Evolutionary conservation across 1,140 invertebrate species (phyloP), one percentile per base, ranked within the genome.

Genomic region (Druon quercuslanigerum): DNA sequence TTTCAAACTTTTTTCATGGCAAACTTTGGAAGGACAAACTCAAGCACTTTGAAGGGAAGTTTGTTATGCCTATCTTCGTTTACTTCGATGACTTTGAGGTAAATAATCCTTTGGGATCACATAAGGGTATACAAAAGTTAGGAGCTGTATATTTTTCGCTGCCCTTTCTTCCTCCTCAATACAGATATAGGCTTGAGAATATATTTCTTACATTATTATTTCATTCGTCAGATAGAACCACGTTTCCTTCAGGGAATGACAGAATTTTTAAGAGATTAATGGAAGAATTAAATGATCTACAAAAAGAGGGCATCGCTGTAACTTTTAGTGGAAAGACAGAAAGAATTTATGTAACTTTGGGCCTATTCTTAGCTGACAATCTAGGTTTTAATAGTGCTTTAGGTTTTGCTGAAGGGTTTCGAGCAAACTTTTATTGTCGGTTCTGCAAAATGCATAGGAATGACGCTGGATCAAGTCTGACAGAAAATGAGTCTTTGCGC

Each of bases 71-170:
- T n/a, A 50, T 71, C 9, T 46, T 71, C 13, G 33, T 71, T 17
- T 71, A 71, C 16, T 71, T 19, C 17, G 50, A 71, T 16, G 66
- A 71, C 46, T 17, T 71, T 40, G 60, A 71, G 16, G 66, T 71
- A 2, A 71, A 71, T 50, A 71, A 71, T 19, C 66, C 66, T 50
- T 50, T 71, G n/a, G 66, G 66, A n/a, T 71, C 66, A 6, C 33
- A 17, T 50, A 33, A 16, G 7, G n/a, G 40, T 50, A 13, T 16
- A 5, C 33, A 71, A 9, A 71, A 71, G 50, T 50, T 71, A 50
- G 50, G 66, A 46, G 66, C 25, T 14, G 66, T 71, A 12, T 71
- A 71, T 19, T 71, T 46, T 40, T 8, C 66, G 8, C 9, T 71
- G 9, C 66, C 50, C 16, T 25, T 46, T n/a, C n/a, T 71, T 16